A percentile compares a stretch with the other conserved stretches of the same genome.
phyloP scores from a whole-genome alignment of 2,888 invertebrate species.

The Pachydiplax longipennis region DNA sequence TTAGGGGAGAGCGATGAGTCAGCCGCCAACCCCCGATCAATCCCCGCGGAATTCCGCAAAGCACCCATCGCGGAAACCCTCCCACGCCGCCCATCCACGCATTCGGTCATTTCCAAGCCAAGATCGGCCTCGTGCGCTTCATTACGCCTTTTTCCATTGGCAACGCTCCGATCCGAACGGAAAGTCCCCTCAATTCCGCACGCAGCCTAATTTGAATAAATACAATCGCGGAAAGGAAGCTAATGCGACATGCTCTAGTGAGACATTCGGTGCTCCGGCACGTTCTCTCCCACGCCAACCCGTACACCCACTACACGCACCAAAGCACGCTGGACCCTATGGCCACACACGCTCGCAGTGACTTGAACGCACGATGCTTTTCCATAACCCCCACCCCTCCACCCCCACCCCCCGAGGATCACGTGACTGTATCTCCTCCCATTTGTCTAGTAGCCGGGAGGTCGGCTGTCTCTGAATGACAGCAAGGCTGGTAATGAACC shows the following conservation, averaged over 20 bases:
- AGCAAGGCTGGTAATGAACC: conserved; percentile 28
- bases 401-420: neutral
- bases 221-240: neutral
- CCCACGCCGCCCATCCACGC: no score
- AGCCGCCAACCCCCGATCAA: no score
- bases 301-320: neutral
- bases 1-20: no score
- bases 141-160: no score
- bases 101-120: no score
- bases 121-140: no score
- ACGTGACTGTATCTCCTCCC: neutral
- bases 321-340: neutral
- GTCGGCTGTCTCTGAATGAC: conserved; percentile 2
- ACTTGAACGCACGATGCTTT: conserved; percentile 11
- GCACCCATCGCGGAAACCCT: no score
- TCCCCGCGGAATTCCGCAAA: no score
- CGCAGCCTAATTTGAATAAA: neutral
- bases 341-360: neutral
- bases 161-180: no score
- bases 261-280: neutral
- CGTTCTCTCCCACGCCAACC: neutral
- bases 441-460: conserved; percentile 35
- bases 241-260: neutral
- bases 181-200: no score
- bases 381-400: neutral